These are phyloP conservation scores for Latrodectus geometricus DNA, from an alignment of 1,140 invertebrate genomes.

Conservation along the genomic window DNA sequence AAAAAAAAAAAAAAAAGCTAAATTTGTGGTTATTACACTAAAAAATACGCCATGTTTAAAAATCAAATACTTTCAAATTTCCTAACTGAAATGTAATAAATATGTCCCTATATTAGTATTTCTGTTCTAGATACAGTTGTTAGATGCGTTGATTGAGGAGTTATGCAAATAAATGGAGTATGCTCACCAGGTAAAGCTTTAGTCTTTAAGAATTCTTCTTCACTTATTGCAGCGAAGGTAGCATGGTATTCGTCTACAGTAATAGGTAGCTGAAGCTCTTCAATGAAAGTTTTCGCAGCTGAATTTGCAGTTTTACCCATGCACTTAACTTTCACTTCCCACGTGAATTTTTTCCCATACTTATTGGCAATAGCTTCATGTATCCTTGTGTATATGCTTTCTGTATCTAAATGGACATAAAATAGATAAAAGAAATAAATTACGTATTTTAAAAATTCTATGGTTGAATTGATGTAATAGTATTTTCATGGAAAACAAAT, in stretches of 20 bases:
- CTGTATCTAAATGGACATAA: conserved; percentile 76
- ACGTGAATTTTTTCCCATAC: conserved; percentile 81
- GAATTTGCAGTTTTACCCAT: conserved; percentile 81
- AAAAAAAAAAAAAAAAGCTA: too few species aligned
- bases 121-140: too few species aligned
- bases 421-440: not conserved
- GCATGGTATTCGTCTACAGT: conserved; percentile 76
- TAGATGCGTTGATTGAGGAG: too few species aligned
- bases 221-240: conserved; percentile 70
- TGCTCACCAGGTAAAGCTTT: conserved; percentile 77
- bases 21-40: too few species aligned
- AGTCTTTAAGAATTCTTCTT: conserved; percentile 74
- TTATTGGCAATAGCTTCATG: conserved; percentile 76
- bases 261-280: conserved; percentile 77
- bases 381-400: conserved; percentile 80
- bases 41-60: too few species aligned
- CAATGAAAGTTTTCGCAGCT: conserved; percentile 77
- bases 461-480: too few species aligned
- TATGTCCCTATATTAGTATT: too few species aligned
- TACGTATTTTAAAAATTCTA: too few species aligned
- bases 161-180: too few species aligned
- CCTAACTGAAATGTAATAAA: too few species aligned
- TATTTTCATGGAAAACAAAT: too few species aligned
- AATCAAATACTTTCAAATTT: too few species aligned
- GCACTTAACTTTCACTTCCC: conserved; percentile 78